Conservation (phyloP, 2,113 vertebrate species). For the Megalops atlanticus region DNA sequence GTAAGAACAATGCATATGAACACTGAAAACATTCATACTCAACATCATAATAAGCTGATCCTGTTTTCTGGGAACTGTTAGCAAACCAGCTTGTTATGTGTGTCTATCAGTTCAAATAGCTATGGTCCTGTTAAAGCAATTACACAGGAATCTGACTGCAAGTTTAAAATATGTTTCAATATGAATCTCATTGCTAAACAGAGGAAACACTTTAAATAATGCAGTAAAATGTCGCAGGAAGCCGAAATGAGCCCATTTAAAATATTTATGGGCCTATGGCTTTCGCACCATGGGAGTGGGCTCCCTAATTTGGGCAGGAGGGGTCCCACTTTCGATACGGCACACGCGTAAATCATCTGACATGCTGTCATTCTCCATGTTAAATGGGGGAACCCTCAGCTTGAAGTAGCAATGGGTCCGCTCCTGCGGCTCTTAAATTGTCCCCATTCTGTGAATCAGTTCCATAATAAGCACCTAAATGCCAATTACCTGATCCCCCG, state of each 20-base stretch:
- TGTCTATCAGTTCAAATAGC: background rate
- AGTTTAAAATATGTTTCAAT: background rate
- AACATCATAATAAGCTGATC: background rate
- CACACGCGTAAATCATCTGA: slow-evolving; percentile 15
- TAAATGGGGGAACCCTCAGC: background rate
- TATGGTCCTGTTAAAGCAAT: background rate
- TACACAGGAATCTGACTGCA: background rate
- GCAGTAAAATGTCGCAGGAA: background rate
- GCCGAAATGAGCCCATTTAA: background rate
- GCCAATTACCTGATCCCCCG: slow-evolving; percentile 51
- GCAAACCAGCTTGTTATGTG: background rate
- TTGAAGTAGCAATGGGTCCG: background rate
- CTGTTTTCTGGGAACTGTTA: background rate
- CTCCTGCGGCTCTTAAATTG: slow-evolving; percentile 18
- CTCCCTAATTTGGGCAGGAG: background rate
- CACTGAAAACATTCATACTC: no score
- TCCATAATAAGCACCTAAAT: slow-evolving; percentile 60
- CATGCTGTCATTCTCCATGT: background rate
- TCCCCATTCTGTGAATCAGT: background rate
- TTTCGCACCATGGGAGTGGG: background rate
- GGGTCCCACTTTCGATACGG: background rate
- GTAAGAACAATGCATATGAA: background rate
- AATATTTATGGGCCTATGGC: background rate
- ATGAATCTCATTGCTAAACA: background rate
- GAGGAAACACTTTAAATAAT: background rate